These are phyloP conservation scores for Myotis daubentonii DNA, from an alignment of 2,797 vertebrate genomes.

Conservation along the genomic window DNA sequence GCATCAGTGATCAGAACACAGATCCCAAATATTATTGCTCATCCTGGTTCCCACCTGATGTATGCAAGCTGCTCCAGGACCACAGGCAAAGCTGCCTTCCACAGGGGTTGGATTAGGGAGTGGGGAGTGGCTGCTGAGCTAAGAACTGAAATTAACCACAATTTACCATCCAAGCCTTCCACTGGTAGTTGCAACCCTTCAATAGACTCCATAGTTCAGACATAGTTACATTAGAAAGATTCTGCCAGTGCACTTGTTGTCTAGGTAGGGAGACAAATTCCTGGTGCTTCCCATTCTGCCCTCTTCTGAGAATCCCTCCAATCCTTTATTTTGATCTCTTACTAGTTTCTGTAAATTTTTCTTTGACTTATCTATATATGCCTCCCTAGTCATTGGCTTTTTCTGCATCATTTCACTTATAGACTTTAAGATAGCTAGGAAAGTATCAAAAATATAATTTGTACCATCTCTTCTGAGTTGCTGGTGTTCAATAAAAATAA, in stretches of 20 bases:
- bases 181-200: not conserved
- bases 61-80: not conserved
- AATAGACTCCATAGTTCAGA: not conserved
- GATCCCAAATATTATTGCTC: not conserved
- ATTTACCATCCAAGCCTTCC: not conserved
- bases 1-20: not conserved
- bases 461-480: not conserved
- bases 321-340: constrained; percentile 3
- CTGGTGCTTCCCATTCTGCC: not conserved
- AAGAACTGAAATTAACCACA: not conserved
- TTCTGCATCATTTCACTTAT: constrained; percentile 26
- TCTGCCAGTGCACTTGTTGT: not conserved
- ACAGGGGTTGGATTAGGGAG: fast-evolving
- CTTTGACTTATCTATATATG: not conserved
- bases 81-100: not conserved
- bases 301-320: not conserved
- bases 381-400: not conserved
- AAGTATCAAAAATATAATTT: constrained; percentile 25
- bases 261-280: not conserved
- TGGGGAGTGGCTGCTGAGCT: not conserved
- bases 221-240: not conserved
- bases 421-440: not conserved
- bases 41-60: not conserved
- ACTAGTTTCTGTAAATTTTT: not conserved
- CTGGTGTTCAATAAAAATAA: constrained; percentile 9